Evolutionary conservation across 2,888 invertebrate genomes (phyloP), one percentile per base, ranked within the genome.

Genomic region (Calliphora vomitoria): DNA sequence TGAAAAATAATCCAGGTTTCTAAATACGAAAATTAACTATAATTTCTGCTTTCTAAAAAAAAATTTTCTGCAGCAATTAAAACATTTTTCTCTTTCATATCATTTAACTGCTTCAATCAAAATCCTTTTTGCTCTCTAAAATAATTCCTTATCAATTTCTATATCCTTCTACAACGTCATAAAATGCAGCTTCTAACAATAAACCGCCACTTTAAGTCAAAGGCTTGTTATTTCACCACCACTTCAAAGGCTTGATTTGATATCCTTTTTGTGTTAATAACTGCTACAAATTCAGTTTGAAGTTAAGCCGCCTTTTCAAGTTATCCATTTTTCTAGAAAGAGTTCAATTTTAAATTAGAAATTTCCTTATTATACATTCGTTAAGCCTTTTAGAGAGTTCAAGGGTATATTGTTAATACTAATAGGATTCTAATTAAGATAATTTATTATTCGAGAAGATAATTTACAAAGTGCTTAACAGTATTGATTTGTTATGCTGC

Each of bases 341-440:
- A 71, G 35, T 80, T 69, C 4, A 47, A 60, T 50, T 41, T 41
- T 5, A 25, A 10, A 41, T 47, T 50, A 20, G n/a, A 62, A 13
- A 41, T 47, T 47, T 68, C 55, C 20, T 69, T 25, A 25, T 60
- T 35, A 18, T 4, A 60, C 10, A 75, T 72, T 76, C 20, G 44
- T 78, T 78, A n/a, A 64, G 62, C 18, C 62, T 83, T 69, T 82
- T 55, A 15, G n/a, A 15, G 5, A 8, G n/a, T 50, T n/a, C 0
- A 15, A n/a, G 50, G n/a, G 50, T 8, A 50, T 15, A 6, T 4
- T 0, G 6, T 15, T 50, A 50, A 4, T 47, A 4, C 47, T 47
- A 47, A 50, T 50, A 50, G 80, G 75, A 75, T 75, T 80, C 62
- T 85, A 80, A 85, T 82, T 82, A 60, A 82, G 82, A 75, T 82